Evolutionary conservation across 2,888 invertebrate genomes (phyloP).

Genomic region (Steinernema scapterisci): DNA sequence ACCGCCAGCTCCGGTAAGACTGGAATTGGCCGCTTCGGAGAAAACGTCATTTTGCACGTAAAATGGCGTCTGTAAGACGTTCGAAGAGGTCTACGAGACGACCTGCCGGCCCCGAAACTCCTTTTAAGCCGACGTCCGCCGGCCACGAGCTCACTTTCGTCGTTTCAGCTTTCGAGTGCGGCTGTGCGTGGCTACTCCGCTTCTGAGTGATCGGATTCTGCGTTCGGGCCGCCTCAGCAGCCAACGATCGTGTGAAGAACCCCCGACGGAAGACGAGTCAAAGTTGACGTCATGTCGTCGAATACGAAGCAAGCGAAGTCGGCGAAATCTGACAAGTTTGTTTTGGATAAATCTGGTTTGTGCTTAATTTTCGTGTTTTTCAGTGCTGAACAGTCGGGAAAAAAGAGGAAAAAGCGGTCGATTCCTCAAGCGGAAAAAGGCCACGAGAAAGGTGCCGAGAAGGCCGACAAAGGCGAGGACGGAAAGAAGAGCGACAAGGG

Average conservation of each 20-base stretch:
- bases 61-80: too few species aligned
- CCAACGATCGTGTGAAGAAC: neutral
- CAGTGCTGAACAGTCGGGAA: neutral
- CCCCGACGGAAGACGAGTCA: neutral
- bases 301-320: neutral
- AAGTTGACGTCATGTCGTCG: neutral
- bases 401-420: neutral
- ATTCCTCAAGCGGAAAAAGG: too few species aligned
- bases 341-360: neutral
- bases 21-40: too few species aligned
- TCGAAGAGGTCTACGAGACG: too few species aligned
- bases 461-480: neutral
- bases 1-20: too few species aligned
- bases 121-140: too few species aligned
- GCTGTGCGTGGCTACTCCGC: neutral
- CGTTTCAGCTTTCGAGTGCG: neutral
- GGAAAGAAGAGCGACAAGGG: neutral
- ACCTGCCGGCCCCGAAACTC: too few species aligned
- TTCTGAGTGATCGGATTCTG: conserved; percentile 15
- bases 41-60: too few species aligned
- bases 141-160: neutral
- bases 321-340: neutral
- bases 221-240: neutral
- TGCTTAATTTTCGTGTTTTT: neutral
- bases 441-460: neutral